Evolutionary conservation across 2,888 invertebrate genomes (phyloP).

Genomic region (Drosophila putrida): DNA sequence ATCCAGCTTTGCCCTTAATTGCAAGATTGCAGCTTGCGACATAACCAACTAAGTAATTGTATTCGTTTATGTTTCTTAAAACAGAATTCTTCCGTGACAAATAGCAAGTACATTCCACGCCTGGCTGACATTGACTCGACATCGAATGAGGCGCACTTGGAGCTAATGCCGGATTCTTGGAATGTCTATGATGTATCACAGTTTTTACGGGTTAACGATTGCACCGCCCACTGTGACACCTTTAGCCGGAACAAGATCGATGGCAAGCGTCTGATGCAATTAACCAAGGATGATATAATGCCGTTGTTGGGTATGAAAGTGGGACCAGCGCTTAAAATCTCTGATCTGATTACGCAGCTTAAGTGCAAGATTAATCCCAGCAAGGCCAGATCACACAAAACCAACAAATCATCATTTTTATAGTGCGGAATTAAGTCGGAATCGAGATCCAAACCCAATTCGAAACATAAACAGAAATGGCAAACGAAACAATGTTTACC

Average conservation of each 20-base stretch:
- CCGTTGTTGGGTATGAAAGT: constrained; percentile 96
- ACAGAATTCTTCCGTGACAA: constrained; percentile 86
- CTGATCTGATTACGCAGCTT: constrained; percentile 95
- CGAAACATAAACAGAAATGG: constrained; percentile 8
- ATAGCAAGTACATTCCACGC: constrained; percentile 87
- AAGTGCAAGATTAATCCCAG: constrained; percentile 89
- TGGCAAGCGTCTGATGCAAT: constrained; percentile 91
- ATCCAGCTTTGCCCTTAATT: not conserved
- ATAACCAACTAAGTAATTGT: not conserved
- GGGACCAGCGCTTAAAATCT: constrained; percentile 97
- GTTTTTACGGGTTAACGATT: constrained; percentile 95
- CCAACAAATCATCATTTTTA: constrained; percentile 89
- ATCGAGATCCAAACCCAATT: not conserved
- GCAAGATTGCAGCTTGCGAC: too few relatives aligned
- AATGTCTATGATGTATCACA: constrained; percentile 94
- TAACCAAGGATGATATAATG: constrained; percentile 96
- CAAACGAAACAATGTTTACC: constrained; percentile 25
- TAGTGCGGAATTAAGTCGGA: constrained; percentile 84
- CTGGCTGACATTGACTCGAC: constrained; percentile 84
- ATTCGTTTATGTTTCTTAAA: not conserved
- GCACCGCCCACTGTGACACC: constrained; percentile 89
- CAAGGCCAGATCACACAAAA: constrained; percentile 86
- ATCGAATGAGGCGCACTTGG: constrained; percentile 70
- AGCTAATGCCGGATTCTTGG: constrained; percentile 90
- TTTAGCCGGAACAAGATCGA: constrained; percentile 91